Conservation (phyloP, 2,113 vertebrate genomes). For the Lophotis ruficrista region DNA sequence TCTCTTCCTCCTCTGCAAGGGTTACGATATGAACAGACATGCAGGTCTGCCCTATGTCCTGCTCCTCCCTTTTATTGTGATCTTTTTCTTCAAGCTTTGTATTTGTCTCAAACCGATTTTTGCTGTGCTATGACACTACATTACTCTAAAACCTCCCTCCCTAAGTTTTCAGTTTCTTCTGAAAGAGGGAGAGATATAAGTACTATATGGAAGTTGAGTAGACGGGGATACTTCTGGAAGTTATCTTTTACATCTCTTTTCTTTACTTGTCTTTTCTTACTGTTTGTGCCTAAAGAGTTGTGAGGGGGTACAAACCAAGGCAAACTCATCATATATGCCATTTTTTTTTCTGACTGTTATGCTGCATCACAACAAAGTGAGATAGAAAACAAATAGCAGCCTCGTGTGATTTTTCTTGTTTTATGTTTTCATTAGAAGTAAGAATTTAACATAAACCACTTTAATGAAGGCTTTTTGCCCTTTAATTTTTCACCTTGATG, state of each 20-base stretch:
- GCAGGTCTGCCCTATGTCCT: not conserved
- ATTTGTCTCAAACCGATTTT: not conserved
- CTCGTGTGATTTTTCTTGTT: not conserved
- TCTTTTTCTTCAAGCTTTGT: not conserved
- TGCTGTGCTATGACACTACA: not conserved
- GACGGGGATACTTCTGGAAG: not conserved
- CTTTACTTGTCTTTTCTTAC: not conserved
- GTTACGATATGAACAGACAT: rapidly evolving
- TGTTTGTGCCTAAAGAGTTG: not conserved
- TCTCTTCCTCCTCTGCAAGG: not conserved
- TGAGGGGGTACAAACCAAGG: not conserved
- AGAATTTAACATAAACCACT: not conserved
- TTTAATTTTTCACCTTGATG: not conserved
- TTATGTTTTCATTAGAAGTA: not conserved
- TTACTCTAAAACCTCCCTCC: not conserved
- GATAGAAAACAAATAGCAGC: not conserved
- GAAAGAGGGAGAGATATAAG: not conserved
- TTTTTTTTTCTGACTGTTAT: not conserved
- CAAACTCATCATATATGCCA: not conserved
- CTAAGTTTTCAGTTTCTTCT: not conserved
- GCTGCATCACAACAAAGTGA: not conserved
- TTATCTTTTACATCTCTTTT: not conserved
- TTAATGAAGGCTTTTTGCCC: not conserved
- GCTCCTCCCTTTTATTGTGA: not conserved
- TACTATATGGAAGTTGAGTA: not conserved